These are phyloP conservation scores for Menura novaehollandiae DNA, from an alignment of 2,113 vertebrate genomes.

Conservation along the genomic window DNA sequence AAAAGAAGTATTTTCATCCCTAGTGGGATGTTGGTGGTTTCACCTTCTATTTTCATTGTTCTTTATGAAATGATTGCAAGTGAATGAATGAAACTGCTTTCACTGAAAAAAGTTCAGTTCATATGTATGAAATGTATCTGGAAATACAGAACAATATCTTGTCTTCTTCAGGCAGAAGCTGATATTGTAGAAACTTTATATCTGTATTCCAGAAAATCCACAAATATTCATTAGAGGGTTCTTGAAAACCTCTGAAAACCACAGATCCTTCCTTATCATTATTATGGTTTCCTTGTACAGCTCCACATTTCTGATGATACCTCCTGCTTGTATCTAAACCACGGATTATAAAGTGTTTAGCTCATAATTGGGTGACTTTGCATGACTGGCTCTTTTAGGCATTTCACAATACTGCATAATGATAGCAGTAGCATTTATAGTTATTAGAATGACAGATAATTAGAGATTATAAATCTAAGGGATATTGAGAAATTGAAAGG, in stretches of 20 bases:
- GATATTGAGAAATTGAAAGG: not conserved
- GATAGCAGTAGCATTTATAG: not conserved
- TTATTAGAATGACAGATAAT: not conserved
- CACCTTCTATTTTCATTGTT: not conserved
- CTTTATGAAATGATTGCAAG: not conserved
- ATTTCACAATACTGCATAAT: not conserved
- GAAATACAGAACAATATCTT: not conserved
- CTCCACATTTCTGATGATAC: not conserved
- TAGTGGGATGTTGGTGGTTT: not conserved
- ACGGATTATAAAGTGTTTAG: not conserved
- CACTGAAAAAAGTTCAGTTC: not conserved
- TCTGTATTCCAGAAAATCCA: not conserved
- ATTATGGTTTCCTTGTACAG: not conserved
- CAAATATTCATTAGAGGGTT: not conserved
- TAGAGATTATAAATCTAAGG: not conserved
- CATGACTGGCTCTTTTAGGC: not conserved
- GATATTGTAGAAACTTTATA: not conserved
- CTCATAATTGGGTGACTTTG: not conserved
- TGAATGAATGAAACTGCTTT: not conserved
- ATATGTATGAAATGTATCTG: not conserved
- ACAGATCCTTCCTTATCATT: not conserved
- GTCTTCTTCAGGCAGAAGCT: not conserved
- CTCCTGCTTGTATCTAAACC: not conserved
- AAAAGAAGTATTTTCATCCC: accelerated
- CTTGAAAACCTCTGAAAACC: not conserved